Percentiles rank a stretch among this genome's conserved stretches.
Evolutionary conservation across 2,113 vertebrate species (phyloP).

Genomic region (Ciconia boyciana): DNA sequence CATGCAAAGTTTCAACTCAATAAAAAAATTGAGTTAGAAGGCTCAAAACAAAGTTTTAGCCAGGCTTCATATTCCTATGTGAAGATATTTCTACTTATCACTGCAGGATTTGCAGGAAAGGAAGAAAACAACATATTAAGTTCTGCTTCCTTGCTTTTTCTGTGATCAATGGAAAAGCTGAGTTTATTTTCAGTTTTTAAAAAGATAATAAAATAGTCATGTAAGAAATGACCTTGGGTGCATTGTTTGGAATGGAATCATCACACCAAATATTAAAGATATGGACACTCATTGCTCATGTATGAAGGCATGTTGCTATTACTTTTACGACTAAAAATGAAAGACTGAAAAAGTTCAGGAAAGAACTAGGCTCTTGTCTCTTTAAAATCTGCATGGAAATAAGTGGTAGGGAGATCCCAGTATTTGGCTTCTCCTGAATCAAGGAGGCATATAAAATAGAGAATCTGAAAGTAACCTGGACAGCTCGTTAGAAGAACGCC

Average conservation of each 20-base stretch:
- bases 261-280: not conserved
- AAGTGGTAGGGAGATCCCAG: not conserved
- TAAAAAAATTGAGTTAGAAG: not conserved
- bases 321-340: not conserved
- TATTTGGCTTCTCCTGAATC: not conserved
- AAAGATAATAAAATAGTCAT: not conserved
- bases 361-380: not conserved
- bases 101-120: not conserved
- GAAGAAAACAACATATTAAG: not conserved
- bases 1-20: not conserved
- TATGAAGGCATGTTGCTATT: rapidly evolving
- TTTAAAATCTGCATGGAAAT: not conserved
- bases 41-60: not conserved
- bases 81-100: not conserved
- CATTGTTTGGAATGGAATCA: not conserved
- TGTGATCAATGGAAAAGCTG: not conserved
- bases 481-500: slow-evolving; percentile 49
- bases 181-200: not conserved
- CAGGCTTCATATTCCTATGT: not conserved
- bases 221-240: not conserved
- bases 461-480: not conserved
- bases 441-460: not conserved
- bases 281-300: not conserved
- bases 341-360: not conserved
- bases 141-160: not conserved